Evolutionary conservation across 1,140 invertebrate species (phyloP).

Genomic region (Brachionus manjavacas): DNA sequence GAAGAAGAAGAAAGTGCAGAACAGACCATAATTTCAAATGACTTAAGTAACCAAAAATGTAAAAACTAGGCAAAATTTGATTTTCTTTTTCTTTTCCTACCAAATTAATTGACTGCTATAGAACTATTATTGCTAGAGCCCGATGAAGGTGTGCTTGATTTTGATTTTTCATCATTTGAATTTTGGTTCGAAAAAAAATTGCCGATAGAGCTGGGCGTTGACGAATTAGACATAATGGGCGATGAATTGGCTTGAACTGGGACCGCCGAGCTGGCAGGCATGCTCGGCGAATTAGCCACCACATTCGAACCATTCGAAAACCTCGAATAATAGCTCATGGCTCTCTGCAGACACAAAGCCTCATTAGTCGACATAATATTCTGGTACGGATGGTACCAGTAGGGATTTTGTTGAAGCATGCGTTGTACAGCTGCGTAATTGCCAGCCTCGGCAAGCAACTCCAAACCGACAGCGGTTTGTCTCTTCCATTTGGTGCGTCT

Average conservation of each 20-base stretch:
- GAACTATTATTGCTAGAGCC: conserved; percentile 36
- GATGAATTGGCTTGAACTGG: not conserved
- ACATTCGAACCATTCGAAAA: conserved; percentile 11
- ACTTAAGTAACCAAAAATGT: not conserved
- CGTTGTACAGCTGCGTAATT: conserved; percentile 94
- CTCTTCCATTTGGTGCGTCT: conserved; percentile 99
- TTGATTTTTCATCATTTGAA: conserved; percentile 11
- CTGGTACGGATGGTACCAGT: conserved; percentile 58
- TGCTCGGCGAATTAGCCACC: not conserved
- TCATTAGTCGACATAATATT: conserved; percentile 40
- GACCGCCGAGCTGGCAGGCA: not conserved
- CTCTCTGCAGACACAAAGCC: conserved; percentile 34
- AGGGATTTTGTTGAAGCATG: conserved; percentile 71
- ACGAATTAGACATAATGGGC: not conserved
- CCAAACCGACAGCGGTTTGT: conserved; percentile 90
- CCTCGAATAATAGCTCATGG: conserved; percentile 22
- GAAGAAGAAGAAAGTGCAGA: not conserved
- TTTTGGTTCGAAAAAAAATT: not conserved
- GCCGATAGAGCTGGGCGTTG: not conserved
- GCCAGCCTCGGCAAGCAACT: conserved; percentile 88
- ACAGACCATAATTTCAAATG: not conserved
- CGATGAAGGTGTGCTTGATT: not conserved
- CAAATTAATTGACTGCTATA: conserved; percentile 15
- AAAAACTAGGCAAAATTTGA: not conserved
- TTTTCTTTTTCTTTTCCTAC: not conserved